phyloP scores from a whole-genome alignment of 2,797 vertebrate species.

The Melanotaenia boesemani region DNA sequence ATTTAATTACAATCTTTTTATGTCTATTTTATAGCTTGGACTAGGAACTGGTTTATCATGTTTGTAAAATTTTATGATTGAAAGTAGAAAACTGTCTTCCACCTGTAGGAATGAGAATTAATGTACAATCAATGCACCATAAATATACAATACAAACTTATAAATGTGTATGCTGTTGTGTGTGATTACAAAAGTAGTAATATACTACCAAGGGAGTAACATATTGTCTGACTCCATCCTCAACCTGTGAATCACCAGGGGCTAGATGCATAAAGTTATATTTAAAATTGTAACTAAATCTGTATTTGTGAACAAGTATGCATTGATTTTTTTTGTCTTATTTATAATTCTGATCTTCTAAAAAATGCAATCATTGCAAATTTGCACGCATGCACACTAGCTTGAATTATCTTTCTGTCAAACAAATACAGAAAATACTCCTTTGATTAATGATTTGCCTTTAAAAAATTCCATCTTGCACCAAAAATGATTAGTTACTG shows the following conservation, averaged over 20 bases:
- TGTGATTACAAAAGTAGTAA: not conserved
- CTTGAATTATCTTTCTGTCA: not conserved
- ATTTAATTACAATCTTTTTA: not conserved
- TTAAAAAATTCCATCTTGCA: not conserved
- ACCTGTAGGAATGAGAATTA: not conserved
- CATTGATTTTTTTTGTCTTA: not conserved
- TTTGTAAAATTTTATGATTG: not conserved
- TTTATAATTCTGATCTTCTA: not conserved
- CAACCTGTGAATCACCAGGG: not conserved
- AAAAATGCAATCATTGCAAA: not conserved
- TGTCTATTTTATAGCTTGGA: not conserved
- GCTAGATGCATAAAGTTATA: not conserved
- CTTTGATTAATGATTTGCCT: constrained; percentile 1
- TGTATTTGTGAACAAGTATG: not conserved
- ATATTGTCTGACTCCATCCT: not conserved
- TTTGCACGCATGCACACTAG: not conserved
- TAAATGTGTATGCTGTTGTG: not conserved
- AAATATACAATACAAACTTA: not conserved
- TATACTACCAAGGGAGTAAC: not conserved
- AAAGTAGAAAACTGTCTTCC: not conserved
- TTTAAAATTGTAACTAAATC: not conserved
- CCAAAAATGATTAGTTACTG: not conserved
- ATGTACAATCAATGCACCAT: not conserved
- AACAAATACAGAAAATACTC: not conserved
- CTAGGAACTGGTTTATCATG: constrained; percentile 1